A percentile compares a stretch with the other conserved stretches of the same genome.
These are phyloP conservation scores for Microplitis manilae DNA, from an alignment of 2,888 invertebrate species.

Conservation along the genomic window DNA sequence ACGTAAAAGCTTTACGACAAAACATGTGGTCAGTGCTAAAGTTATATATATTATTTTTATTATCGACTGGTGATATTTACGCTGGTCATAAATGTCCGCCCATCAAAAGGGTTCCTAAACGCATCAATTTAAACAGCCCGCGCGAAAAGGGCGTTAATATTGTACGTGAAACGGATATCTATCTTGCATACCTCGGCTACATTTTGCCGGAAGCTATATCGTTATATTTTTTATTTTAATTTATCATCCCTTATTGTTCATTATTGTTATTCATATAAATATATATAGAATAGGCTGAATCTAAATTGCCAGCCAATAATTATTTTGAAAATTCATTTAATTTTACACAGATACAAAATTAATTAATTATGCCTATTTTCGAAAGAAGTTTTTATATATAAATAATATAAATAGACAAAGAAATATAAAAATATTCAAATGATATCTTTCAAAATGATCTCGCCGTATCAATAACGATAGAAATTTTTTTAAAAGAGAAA, in stretches of 20 bases:
- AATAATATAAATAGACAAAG: not conserved
- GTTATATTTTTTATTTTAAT: conserved; percentile 6
- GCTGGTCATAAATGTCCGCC: conserved; percentile 68
- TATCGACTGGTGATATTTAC: conserved; percentile 66
- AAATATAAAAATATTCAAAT: not conserved
- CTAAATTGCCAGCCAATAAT: too few species aligned
- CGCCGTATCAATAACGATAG: too few species aligned
- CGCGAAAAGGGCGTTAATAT: conserved; percentile 71
- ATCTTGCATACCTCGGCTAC: conserved; percentile 57
- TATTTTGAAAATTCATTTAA: too few species aligned
- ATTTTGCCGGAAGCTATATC: conserved; percentile 36
- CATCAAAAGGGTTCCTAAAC: conserved; percentile 69
- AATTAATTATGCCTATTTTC: too few species aligned
- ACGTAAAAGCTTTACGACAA: conserved; percentile 49
- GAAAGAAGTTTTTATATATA: too few species aligned
- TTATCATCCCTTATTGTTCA: not conserved
- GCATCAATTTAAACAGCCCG: conserved; percentile 66
- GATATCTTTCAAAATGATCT: not conserved
- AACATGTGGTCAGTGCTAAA: conserved; percentile 28
- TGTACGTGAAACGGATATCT: conserved; percentile 70
- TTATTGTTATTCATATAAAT: not conserved
- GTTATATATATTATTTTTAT: conserved; percentile 35
- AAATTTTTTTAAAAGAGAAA: not conserved
- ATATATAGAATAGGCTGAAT: too few species aligned
- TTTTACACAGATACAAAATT: too few species aligned